Evolutionary conservation across 1,140 invertebrate genomes (phyloP).

Genomic region (Propsilocerus akamusi): DNA sequence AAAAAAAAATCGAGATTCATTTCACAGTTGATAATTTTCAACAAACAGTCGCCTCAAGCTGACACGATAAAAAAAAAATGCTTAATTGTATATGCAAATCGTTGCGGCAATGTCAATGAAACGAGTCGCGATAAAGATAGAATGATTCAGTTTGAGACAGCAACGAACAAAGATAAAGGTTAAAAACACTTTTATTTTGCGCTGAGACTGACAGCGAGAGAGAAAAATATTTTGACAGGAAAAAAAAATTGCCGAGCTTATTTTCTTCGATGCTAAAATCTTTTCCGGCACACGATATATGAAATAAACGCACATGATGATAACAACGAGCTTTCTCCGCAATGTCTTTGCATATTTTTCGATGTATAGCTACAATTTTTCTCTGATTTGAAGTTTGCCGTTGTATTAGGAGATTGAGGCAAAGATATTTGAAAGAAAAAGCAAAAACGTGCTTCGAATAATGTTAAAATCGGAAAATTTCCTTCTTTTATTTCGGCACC

Average conservation of each 20-base stretch:
- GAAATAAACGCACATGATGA: too few species aligned
- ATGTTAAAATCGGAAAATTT: constrained; percentile 3
- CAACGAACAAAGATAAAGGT: not conserved
- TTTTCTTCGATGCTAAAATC: too few species aligned
- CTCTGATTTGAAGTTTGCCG: too few species aligned
- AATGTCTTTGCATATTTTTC: too few species aligned
- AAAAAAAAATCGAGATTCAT: not conserved
- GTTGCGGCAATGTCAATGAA: not conserved
- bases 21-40: constrained; percentile 2
- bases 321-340: too few species aligned
- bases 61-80: too few species aligned
- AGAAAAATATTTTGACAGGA: too few species aligned
- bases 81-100: constrained; percentile 3
- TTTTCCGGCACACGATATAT: too few species aligned
- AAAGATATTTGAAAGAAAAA: not conserved
- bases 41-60: not conserved
- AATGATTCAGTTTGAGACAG: not conserved
- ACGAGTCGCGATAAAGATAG: not conserved
- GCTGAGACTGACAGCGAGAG: not conserved
- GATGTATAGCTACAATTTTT: too few species aligned
- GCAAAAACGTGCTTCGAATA: not conserved
- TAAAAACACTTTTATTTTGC: not conserved
- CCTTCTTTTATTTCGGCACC: too few species aligned
- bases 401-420: too few species aligned
- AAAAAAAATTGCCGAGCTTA: too few species aligned